A percentile compares a stretch with the other conserved stretches of the same genome.
phyloP scores from a whole-genome alignment of 2,113 vertebrate species.

The Papio anubis region DNA sequence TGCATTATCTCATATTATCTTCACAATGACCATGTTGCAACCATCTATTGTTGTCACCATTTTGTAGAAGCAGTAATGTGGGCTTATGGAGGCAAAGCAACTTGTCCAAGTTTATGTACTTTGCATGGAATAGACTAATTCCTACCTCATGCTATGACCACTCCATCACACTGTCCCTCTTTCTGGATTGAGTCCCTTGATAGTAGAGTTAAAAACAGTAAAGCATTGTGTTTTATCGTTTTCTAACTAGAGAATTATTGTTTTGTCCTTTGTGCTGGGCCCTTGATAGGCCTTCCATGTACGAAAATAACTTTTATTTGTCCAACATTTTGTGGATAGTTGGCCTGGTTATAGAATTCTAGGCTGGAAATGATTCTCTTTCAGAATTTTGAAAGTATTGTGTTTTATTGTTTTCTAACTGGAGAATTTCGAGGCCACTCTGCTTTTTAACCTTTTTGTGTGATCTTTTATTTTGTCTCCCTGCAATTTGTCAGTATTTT shows the following conservation, averaged over 20 bases:
- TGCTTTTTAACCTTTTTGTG: background rate
- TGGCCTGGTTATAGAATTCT: background rate
- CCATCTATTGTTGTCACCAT: too few relatives aligned
- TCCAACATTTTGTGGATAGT: background rate
- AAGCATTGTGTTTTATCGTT: too few relatives aligned
- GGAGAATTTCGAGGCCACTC: background rate
- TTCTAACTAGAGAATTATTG: too few relatives aligned
- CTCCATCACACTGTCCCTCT: too few relatives aligned
- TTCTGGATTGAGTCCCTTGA: background rate
- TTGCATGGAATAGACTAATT: background rate
- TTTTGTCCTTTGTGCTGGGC: too few relatives aligned
- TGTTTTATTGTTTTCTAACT: background rate
- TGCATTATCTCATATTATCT: background rate
- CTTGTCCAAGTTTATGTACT: background rate
- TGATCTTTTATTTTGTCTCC: background rate
- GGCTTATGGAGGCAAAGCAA: background rate
- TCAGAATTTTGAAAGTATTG: background rate
- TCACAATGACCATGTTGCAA: background rate
- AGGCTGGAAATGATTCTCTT: background rate
- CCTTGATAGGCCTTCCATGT: background rate
- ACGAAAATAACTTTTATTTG: background rate
- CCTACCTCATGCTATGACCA: accelerated
- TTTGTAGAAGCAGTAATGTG: background rate
- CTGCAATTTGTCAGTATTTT: background rate
- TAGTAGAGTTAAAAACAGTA: background rate